These are phyloP conservation scores for Leptinotarsa juncta DNA, from an alignment of 2,888 invertebrate genomes.

Conservation along the genomic window DNA sequence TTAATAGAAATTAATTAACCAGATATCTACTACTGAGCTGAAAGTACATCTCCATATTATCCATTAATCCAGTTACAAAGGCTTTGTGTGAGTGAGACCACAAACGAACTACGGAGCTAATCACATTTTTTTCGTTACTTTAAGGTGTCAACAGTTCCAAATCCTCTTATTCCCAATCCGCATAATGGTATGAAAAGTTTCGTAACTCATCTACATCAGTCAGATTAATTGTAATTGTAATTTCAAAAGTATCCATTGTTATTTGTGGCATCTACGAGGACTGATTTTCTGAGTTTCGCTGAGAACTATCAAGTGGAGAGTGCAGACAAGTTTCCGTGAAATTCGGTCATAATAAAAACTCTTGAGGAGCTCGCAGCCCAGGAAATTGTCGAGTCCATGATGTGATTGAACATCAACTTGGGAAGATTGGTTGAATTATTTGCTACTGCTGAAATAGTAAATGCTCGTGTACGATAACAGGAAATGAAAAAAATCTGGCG, in stretches of 20 bases:
- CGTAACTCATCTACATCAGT: background rate
- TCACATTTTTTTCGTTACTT: background rate
- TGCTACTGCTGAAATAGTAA: background rate
- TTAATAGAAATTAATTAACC: no score
- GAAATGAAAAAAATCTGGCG: background rate
- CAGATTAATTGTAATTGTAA: background rate
- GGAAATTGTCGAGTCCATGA: constrained; percentile 14
- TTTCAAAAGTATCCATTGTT: constrained; percentile 5
- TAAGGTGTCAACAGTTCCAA: background rate
- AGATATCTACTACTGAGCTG: no score
- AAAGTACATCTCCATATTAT: no score
- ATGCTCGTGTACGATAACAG: background rate
- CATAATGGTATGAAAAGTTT: background rate
- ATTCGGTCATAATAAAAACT: background rate
- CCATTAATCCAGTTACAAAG: no score
- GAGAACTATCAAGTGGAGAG: constrained; percentile 7
- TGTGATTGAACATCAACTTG: constrained; percentile 2
- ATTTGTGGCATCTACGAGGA: constrained; percentile 2
- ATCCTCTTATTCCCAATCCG: background rate
- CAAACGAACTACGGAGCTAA: no score
- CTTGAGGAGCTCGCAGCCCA: background rate
- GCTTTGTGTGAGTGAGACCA: no score
- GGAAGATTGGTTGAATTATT: constrained; percentile 1
- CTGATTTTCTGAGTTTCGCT: constrained; percentile 7
- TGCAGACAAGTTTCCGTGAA: constrained; percentile 11